These are phyloP conservation scores for Biston betularia DNA, from an alignment of 2,888 invertebrate species.

Conservation along the genomic window DNA sequence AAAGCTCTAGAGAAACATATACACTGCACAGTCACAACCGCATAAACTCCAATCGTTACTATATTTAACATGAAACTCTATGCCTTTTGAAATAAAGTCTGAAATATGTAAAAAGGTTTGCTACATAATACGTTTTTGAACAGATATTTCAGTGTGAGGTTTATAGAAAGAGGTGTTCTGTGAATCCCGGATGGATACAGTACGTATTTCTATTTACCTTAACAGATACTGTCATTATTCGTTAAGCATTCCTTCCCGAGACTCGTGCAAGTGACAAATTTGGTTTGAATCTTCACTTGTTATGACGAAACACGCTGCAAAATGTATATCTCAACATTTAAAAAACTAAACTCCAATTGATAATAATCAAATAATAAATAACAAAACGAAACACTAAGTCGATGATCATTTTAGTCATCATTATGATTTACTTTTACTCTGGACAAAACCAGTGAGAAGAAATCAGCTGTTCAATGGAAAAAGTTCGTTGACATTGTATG, in stretches of 20 bases:
- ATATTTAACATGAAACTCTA: slow-evolving; percentile 46
- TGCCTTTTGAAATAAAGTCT: slow-evolving; percentile 19
- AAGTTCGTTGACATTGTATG: too few relatives aligned
- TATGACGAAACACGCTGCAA: slow-evolving; percentile 1
- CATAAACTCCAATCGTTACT: slow-evolving; percentile 45
- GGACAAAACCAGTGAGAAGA: too few relatives aligned
- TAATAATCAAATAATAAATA: too few relatives aligned
- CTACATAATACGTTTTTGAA: slow-evolving; percentile 48
- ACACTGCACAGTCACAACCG: slow-evolving; percentile 52
- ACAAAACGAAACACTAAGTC: too few relatives aligned
- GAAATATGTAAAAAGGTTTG: slow-evolving; percentile 8
- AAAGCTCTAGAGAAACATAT: slow-evolving; percentile 79
- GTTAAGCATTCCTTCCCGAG: slow-evolving; percentile 60
- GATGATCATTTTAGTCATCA: too few relatives aligned
- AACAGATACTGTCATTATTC: slow-evolving; percentile 78
- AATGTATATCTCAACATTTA: too few relatives aligned
- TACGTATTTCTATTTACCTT: slow-evolving; percentile 81
- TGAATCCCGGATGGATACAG: slow-evolving; percentile 78
- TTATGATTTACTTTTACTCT: too few relatives aligned
- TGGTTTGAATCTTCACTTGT: slow-evolving; percentile 36
- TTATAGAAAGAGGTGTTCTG: slow-evolving; percentile 79
- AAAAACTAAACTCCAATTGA: too few relatives aligned
- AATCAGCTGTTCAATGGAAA: too few relatives aligned
- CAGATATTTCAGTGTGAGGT: slow-evolving; percentile 59
- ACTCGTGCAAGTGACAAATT: slow-evolving; percentile 55